Evolutionary conservation across 2,797 vertebrate species (phyloP).

Genomic region (Eulemur albifrons): DNA sequence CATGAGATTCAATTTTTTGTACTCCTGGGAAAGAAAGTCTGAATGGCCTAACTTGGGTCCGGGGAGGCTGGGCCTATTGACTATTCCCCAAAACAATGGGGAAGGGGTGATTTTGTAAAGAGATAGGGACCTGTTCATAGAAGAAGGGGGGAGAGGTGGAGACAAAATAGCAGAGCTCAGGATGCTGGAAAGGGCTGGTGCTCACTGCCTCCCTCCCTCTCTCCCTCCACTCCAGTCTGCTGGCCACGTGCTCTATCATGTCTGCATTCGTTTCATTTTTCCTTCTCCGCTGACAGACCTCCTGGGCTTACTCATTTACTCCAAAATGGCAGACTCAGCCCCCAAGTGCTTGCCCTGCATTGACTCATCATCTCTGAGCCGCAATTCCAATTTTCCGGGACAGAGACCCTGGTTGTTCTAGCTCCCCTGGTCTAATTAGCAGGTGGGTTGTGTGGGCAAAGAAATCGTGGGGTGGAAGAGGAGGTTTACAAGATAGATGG

Average conservation of each 20-base stretch:
- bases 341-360: background rate
- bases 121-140: background rate
- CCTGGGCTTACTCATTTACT: background rate
- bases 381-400: background rate
- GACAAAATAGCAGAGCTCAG: background rate
- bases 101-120: background rate
- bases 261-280: background rate
- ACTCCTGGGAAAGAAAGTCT: background rate
- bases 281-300: background rate
- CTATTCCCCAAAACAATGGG: background rate
- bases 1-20: background rate
- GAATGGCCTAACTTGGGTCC: background rate
- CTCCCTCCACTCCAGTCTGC: background rate
- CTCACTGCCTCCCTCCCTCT: accelerated
- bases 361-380: background rate
- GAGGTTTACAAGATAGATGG: background rate
- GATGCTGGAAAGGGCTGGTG: background rate
- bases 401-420: background rate
- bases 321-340: constrained; percentile 11
- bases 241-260: background rate
- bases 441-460: background rate
- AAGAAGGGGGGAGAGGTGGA: background rate
- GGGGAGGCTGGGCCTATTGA: background rate
- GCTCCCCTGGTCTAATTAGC: background rate
- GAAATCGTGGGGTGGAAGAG: background rate